Evolutionary conservation across 2,797 vertebrate species (phyloP).

Genomic region (Epinephelus malabaricus): DNA sequence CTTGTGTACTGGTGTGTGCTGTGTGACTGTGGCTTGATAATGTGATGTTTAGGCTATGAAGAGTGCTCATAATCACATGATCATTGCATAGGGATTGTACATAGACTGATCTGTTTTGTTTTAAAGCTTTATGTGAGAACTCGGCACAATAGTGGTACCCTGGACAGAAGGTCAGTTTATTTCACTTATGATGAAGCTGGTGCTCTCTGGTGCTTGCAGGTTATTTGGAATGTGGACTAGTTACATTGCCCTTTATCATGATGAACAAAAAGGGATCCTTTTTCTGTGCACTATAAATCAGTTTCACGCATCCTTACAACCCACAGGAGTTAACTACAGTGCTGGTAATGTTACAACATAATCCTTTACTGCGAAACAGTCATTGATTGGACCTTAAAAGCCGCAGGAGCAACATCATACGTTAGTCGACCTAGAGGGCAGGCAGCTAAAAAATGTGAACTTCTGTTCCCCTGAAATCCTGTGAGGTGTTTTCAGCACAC

Average conservation of each 20-base stretch:
- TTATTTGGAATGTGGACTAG: background rate
- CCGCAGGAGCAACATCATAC: background rate
- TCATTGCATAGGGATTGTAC: background rate
- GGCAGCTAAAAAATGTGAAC: background rate
- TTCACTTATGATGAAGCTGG: background rate
- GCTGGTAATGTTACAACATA: background rate
- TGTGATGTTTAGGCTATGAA: background rate
- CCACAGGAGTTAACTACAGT: background rate
- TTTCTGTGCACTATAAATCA: background rate
- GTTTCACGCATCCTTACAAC: background rate
- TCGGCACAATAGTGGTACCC: background rate
- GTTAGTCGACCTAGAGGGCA: background rate
- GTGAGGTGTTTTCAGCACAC: conserved; percentile 6
- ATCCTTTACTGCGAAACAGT: background rate
- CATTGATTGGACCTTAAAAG: background rate
- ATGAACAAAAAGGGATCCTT: background rate
- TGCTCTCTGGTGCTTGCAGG: background rate
- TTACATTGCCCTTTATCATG: background rate
- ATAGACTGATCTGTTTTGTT: background rate
- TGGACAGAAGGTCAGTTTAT: background rate
- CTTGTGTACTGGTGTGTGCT: background rate
- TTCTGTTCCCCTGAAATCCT: background rate
- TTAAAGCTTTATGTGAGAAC: background rate
- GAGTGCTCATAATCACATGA: background rate
- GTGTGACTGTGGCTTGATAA: background rate